phyloP scores from a whole-genome alignment of 37 sponge, comb jelly and placozoan species.

The Halichondria panicea region DNA sequence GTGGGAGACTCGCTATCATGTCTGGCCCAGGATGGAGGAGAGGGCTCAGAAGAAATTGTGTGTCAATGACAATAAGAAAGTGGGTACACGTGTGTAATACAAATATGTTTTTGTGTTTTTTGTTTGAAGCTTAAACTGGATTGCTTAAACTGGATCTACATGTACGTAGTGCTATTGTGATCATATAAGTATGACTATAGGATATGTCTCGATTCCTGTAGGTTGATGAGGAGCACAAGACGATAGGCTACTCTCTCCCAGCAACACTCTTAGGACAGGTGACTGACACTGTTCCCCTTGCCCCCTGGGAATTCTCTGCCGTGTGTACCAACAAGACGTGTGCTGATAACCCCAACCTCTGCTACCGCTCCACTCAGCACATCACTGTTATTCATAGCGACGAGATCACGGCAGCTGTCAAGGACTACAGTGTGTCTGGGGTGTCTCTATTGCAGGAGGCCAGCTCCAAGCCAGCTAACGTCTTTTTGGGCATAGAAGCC shows the following conservation, averaged over 20 bases:
- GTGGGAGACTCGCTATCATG: constrained; percentile 47
- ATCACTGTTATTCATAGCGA: constrained; percentile 35
- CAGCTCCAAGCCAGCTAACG: constrained; percentile 15
- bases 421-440: constrained; percentile 18
- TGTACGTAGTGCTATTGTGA: not conserved
- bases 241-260: constrained; percentile 67
- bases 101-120: not conserved
- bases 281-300: constrained; percentile 24
- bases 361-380: constrained; percentile 31
- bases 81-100: not conserved
- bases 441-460: constrained; percentile 51
- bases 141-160: not conserved
- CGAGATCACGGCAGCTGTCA: constrained; percentile 15
- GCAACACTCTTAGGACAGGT: constrained; percentile 44
- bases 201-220: not conserved
- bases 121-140: not conserved
- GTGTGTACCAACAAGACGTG: constrained; percentile 50
- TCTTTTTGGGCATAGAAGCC: constrained; percentile 17
- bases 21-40: constrained; percentile 63
- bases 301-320: constrained; percentile 60
- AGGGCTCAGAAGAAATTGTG: constrained; percentile 49
- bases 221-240: constrained; percentile 51
- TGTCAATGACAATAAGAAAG: constrained; percentile 14
- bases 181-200: not conserved
- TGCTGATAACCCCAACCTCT: constrained; percentile 31